phyloP scores from a whole-genome alignment of 2,113 vertebrate genomes.

The Neopipo cinnamomea region DNA sequence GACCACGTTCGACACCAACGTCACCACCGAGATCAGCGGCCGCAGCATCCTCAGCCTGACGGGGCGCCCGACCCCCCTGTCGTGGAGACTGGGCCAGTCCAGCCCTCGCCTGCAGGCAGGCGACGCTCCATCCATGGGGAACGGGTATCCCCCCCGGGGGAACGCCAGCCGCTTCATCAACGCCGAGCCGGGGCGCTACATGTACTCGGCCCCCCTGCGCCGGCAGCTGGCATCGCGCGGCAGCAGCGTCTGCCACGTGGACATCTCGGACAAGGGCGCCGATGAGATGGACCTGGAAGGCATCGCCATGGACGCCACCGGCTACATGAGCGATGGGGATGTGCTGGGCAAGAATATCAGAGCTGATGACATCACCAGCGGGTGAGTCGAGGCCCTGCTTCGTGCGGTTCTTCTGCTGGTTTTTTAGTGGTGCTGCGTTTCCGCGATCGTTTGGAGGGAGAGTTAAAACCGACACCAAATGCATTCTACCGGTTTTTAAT shows the following conservation, averaged over 20 bases:
- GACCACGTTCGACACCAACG: constrained; percentile 89
- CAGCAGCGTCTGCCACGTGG: constrained; percentile 78
- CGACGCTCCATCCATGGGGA: constrained; percentile 89
- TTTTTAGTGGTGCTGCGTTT: rapidly evolving
- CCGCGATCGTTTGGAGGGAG: rapidly evolving
- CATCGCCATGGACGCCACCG: constrained; percentile 85
- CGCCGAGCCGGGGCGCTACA: constrained; percentile 77
- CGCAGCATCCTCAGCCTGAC: constrained; percentile 91
- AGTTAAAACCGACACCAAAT: rapidly evolving
- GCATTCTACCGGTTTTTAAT: neutral
- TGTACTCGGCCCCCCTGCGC: constrained; percentile 84
- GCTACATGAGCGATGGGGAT: constrained; percentile 97
- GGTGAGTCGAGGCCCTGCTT: constrained; percentile 69
- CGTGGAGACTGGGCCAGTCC: constrained; percentile 92
- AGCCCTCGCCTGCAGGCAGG: constrained; percentile 96
- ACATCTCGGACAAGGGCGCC: constrained; percentile 77
- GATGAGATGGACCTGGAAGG: constrained; percentile 85
- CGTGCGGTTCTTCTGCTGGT: rapidly evolving
- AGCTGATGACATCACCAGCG: constrained; percentile 90
- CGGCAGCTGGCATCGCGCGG: constrained; percentile 85
- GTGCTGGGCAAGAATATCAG: constrained; percentile 92
- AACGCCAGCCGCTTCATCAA: constrained; percentile 78
- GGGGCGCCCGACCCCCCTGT: constrained; percentile 82
- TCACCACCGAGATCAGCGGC: constrained; percentile 89
- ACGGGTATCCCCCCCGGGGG: constrained; percentile 81